Percentiles rank a stretch among this genome's conserved stretches.
These are phyloP conservation scores for Trigoniulus corallinus DNA, from an alignment of 1,140 invertebrate species.

Conservation along the genomic window DNA sequence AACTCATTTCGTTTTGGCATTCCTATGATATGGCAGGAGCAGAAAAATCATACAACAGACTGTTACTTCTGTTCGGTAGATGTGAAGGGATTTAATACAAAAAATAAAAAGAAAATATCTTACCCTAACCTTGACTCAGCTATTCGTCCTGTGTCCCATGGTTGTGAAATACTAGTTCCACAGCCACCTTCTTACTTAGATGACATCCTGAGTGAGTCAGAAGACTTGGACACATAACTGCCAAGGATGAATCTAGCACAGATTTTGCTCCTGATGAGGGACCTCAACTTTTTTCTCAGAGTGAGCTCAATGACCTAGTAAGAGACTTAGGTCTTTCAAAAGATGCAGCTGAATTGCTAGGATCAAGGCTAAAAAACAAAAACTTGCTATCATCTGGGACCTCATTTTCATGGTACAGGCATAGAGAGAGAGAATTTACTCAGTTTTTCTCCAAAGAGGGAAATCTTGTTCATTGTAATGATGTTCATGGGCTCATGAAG, in stretches of 20 bases:
- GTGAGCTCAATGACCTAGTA: too few relatives aligned
- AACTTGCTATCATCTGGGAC: constrained; percentile 6
- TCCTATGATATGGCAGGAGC: constrained; percentile 7
- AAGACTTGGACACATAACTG: constrained; percentile 4
- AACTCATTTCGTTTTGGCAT: too few relatives aligned
- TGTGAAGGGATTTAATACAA: too few relatives aligned
- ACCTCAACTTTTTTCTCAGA: constrained; percentile 8
- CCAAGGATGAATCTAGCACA: constrained; percentile 3
- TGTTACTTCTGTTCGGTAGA: constrained; percentile 1
- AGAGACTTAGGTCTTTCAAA: too few relatives aligned
- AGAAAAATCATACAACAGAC: constrained; percentile 3
- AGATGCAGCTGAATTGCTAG: too few relatives aligned
- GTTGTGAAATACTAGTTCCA: too few relatives aligned
- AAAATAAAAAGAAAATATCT: too few relatives aligned
- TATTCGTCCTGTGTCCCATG: too few relatives aligned
- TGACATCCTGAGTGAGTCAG: too few relatives aligned
- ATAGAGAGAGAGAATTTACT: constrained; percentile 10
- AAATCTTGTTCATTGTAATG: constrained; percentile 9
- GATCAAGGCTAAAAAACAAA: too few relatives aligned
- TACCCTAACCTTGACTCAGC: too few relatives aligned
- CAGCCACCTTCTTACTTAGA: constrained; percentile 6
- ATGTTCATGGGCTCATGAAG: constrained; percentile 10
- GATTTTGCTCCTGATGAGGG: constrained; percentile 4
- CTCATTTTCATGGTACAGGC: constrained; percentile 11
- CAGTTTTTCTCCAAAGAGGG: too few relatives aligned